phyloP scores from a whole-genome alignment of 2,888 invertebrate genomes.

The Cephus nigrinus region DNA sequence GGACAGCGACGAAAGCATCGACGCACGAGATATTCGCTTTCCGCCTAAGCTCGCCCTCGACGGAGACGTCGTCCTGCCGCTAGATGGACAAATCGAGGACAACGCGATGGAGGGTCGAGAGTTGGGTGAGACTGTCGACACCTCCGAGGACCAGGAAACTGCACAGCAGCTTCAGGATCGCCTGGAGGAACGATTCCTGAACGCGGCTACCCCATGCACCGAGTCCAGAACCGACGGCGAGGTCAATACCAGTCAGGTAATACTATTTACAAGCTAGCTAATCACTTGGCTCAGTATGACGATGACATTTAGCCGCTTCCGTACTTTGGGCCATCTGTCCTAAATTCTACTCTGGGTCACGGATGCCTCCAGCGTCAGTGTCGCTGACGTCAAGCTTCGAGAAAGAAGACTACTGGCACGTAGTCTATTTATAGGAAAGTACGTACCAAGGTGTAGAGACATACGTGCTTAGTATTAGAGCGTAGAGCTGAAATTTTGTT shows the following conservation, averaged over 20 bases:
- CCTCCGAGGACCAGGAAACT: conserved; percentile 63
- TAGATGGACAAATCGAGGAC: conserved; percentile 65
- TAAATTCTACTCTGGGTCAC: no score
- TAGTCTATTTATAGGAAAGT: no score
- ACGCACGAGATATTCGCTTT: conserved; percentile 50
- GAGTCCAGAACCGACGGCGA: conserved; percentile 75
- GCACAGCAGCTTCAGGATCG: conserved; percentile 73
- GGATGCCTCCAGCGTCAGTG: no score
- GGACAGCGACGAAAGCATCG: conserved; percentile 64
- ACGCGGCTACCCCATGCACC: conserved; percentile 70
- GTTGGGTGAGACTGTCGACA: conserved; percentile 60
- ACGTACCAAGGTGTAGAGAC: no score
- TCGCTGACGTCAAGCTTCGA: no score
- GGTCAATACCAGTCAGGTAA: conserved; percentile 70
- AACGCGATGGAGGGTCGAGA: conserved; percentile 62
- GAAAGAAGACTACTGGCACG: no score
- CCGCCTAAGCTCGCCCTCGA: conserved; percentile 56
- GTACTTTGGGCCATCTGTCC: no score
- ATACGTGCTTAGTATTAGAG: no score
- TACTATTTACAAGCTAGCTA: not conserved
- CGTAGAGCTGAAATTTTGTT: no score
- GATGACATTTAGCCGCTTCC: no score
- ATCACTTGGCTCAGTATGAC: not conserved
- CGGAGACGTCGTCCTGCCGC: conserved; percentile 63
- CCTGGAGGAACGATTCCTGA: conserved; percentile 74